Conservation (phyloP, 2,888 invertebrate genomes). For the Embidobia sp. region DNA sequence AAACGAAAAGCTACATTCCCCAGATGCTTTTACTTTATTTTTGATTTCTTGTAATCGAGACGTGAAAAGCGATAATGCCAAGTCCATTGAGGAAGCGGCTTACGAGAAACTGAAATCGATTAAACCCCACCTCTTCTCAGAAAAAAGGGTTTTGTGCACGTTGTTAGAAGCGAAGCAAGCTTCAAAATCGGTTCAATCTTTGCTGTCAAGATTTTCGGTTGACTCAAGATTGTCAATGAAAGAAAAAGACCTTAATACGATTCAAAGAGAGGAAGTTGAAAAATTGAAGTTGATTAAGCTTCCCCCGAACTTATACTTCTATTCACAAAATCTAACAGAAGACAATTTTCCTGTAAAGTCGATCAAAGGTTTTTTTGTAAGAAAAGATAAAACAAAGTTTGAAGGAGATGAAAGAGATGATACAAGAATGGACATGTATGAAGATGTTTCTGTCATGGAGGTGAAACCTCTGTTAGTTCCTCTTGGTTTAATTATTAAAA, state of each 20-base stretch:
- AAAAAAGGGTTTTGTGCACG: constrained; percentile 71
- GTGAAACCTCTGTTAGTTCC: constrained; percentile 73
- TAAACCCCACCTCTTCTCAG: constrained; percentile 75
- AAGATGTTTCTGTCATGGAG: constrained; percentile 63
- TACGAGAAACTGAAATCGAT: constrained; percentile 75
- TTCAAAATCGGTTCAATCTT: constrained; percentile 74
- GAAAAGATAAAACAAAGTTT: constrained; percentile 66
- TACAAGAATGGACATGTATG: constrained; percentile 9
- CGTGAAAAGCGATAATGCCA: constrained; percentile 53
- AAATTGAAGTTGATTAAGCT: constrained; percentile 75
- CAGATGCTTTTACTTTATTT: constrained; percentile 74
- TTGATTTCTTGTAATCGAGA: constrained; percentile 74
- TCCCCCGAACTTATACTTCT: constrained; percentile 74
- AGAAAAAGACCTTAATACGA: constrained; percentile 61
- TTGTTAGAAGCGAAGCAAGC: constrained; percentile 77
- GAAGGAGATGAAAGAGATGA: constrained; percentile 57
- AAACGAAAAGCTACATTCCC: constrained; percentile 70
- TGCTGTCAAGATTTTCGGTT: constrained; percentile 78
- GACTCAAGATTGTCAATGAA: constrained; percentile 76
- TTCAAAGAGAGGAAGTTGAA: constrained; percentile 34
- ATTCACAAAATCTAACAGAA: constrained; percentile 72
- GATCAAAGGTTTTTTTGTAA: constrained; percentile 74
- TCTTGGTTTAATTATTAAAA: constrained; percentile 76
- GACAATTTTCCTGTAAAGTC: constrained; percentile 76
- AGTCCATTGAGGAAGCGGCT: constrained; percentile 63